Percentiles rank a stretch among this genome's conserved stretches.
These are phyloP conservation scores for Echeneis naucrates DNA, from an alignment of 2,797 vertebrate genomes.

Conservation along the genomic window DNA sequence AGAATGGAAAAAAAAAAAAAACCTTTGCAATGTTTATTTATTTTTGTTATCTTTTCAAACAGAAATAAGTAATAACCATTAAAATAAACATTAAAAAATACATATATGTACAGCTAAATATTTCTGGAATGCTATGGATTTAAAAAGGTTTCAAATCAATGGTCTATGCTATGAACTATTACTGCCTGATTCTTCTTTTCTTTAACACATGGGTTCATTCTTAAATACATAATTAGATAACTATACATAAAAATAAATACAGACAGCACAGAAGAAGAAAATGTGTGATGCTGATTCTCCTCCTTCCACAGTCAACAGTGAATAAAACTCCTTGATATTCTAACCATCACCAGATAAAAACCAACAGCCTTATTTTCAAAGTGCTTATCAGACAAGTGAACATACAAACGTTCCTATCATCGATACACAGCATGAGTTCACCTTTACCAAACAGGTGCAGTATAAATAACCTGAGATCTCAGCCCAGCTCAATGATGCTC, in stretches of 20 bases:
- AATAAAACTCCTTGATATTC: not conserved
- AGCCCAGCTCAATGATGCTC: conserved; percentile 5
- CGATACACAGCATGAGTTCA: not conserved
- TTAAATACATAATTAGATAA: conserved; percentile 26
- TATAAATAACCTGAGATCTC: conserved; percentile 47
- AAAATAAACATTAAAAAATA: not conserved
- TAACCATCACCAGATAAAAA: conserved; percentile 11
- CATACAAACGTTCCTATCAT: conserved; percentile 34
- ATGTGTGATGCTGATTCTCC: not conserved
- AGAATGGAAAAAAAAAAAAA: conserved; percentile 4
- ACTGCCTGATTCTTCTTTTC: too few relatives aligned
- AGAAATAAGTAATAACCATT: not conserved
- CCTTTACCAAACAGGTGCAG: conserved; percentile 28
- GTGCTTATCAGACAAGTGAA: conserved; percentile 44
- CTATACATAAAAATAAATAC: conserved; percentile 74
- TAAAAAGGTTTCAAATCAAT: not conserved
- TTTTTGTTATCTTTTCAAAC: conserved; percentile 8
- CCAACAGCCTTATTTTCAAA: conserved; percentile 39
- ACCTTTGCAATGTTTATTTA: not conserved
- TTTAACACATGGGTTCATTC: not conserved
- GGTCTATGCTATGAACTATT: too few relatives aligned
- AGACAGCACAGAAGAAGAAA: conserved; percentile 21
- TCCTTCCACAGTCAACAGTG: not conserved
- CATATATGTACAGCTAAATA: not conserved
- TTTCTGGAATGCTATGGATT: not conserved